Conservation (phyloP, 1,140 invertebrate genomes). For the Cardiocondyla obscurior region DNA sequence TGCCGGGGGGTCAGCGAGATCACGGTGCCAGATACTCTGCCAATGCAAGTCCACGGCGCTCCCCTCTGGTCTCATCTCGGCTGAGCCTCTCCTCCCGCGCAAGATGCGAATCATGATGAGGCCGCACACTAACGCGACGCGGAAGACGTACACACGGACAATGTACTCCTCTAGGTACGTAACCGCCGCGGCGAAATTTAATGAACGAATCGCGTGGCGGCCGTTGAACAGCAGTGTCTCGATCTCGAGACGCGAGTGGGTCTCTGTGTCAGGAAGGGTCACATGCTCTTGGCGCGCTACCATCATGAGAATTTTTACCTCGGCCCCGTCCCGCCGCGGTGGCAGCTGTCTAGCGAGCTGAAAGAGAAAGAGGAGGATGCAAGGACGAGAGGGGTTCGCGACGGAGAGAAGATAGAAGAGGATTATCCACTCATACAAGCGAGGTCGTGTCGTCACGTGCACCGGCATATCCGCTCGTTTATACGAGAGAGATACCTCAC, state of each 20-base stretch:
- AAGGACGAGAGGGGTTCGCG: constrained; percentile 12
- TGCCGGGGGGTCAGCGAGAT: constrained; percentile 65
- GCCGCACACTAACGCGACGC: background rate
- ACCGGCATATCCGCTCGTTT: constrained; percentile 5
- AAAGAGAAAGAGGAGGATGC: constrained; percentile 27
- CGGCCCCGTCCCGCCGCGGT: background rate
- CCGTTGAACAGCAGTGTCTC: constrained; percentile 40
- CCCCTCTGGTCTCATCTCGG: background rate
- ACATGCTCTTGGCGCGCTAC: constrained; percentile 71
- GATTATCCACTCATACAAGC: constrained; percentile 54
- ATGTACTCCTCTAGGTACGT: background rate
- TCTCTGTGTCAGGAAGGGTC: constrained; percentile 84
- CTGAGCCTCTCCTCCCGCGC: background rate
- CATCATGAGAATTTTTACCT: constrained; percentile 63
- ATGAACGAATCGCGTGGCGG: constrained; percentile 43
- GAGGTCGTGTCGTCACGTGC: constrained; percentile 26
- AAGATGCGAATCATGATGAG: constrained; percentile 34
- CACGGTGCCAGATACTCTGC: constrained; percentile 70
- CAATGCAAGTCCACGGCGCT: constrained; percentile 35
- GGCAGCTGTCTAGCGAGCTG: constrained; percentile 13
- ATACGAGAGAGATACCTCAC: constrained; percentile 75
- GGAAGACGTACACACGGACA: background rate
- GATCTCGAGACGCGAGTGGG: constrained; percentile 77
- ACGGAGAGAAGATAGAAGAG: constrained; percentile 15
- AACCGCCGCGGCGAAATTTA: constrained; percentile 56